phyloP scores from a whole-genome alignment of 2,113 vertebrate species.

The Asarcornis scutulata region DNA sequence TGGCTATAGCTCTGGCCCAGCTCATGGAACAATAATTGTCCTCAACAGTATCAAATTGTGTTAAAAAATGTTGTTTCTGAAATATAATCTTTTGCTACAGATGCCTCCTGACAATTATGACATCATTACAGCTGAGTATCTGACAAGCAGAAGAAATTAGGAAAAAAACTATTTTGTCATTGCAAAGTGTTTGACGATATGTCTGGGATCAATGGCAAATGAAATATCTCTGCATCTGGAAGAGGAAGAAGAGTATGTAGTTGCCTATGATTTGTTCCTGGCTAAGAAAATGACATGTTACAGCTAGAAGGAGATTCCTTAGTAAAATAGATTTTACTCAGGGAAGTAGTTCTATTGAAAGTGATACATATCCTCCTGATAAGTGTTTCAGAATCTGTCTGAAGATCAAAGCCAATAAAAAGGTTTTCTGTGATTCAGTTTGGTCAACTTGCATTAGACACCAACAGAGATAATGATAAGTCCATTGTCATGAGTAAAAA shows the following conservation, averaged over 20 bases:
- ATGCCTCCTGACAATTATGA: slow-evolving; percentile 10
- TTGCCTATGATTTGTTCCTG: not conserved
- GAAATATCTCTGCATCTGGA: not conserved
- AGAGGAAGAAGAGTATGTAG: not conserved
- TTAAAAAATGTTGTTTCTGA: not conserved
- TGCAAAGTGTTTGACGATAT: not conserved
- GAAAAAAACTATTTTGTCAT: not conserved
- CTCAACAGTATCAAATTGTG: not conserved
- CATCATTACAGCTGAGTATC: slow-evolving; percentile 2
- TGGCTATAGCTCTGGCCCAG: not conserved
- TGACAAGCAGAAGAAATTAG: not conserved
- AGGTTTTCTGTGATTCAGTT: not conserved
- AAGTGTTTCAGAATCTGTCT: not conserved
- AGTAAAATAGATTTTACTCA: not conserved
- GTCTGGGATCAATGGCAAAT: not conserved
- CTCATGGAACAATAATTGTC: not conserved
- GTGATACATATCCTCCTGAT: rapidly evolving
- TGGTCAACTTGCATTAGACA: not conserved
- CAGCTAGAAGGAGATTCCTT: not conserved
- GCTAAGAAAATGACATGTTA: not conserved
- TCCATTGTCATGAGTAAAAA: not conserved
- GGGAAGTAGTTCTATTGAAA: not conserved
- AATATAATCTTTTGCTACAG: not conserved
- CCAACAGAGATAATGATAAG: not conserved
- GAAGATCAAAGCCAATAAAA: not conserved